These are phyloP conservation scores for Galeopsomyia nigrocyanea DNA, from an alignment of 2,888 invertebrate genomes.

Conservation along the genomic window DNA sequence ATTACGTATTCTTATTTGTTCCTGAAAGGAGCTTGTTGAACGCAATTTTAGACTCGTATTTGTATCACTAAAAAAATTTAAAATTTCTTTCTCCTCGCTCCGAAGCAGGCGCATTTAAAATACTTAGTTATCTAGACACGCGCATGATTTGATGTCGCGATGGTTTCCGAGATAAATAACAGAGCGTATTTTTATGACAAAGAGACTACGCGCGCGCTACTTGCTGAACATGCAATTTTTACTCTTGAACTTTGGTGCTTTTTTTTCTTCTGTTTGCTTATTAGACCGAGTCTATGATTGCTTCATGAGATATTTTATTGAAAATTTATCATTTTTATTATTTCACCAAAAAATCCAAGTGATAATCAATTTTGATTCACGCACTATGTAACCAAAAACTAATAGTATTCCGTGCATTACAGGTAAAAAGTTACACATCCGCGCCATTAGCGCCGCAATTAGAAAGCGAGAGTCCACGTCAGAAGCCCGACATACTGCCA, in stretches of 20 bases:
- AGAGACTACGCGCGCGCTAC: slow-evolving; percentile 23
- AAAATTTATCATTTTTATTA: not conserved
- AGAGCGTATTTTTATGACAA: slow-evolving; percentile 52
- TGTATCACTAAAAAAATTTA: slow-evolving; percentile 9
- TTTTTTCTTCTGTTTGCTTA: slow-evolving; percentile 13
- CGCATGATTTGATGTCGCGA: slow-evolving; percentile 37
- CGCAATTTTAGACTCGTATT: slow-evolving; percentile 20
- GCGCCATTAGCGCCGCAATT: not conserved
- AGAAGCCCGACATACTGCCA: slow-evolving; percentile 36
- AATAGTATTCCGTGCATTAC: not conserved
- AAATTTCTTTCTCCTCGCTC: slow-evolving; percentile 16
- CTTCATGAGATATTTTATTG: not conserved
- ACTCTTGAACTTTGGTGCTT: slow-evolving; percentile 34
- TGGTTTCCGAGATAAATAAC: slow-evolving; percentile 44
- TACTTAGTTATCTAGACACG: slow-evolving; percentile 42
- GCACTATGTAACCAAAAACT: too few relatives aligned
- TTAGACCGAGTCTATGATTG: not conserved
- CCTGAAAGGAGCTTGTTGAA: slow-evolving; percentile 9
- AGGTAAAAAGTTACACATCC: slow-evolving; percentile 29
- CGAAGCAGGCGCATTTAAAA: slow-evolving; percentile 11
- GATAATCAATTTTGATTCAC: too few relatives aligned
- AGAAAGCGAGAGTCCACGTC: slow-evolving; percentile 26
- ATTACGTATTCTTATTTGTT: slow-evolving; percentile 14
- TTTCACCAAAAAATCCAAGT: too few relatives aligned
- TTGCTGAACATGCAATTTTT: slow-evolving; percentile 10